Evolutionary conservation across 1,140 invertebrate species (phyloP).

Genomic region (Drosophila hydei): DNA sequence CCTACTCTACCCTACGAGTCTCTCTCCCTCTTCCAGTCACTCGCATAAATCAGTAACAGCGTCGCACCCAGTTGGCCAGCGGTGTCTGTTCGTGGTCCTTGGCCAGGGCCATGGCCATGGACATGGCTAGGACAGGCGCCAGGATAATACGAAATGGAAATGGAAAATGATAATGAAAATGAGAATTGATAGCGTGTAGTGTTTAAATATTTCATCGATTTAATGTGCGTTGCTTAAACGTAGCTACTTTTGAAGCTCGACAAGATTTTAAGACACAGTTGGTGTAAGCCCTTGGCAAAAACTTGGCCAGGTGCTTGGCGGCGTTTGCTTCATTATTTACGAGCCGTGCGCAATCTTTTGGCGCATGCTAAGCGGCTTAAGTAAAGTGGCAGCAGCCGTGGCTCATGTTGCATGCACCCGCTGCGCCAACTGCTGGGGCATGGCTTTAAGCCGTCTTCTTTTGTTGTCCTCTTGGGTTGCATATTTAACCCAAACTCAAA

Average conservation of each 20-base stretch:
- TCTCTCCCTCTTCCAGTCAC: not conserved
- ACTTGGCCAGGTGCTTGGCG: conserved; percentile 12
- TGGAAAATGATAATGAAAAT: conserved; percentile 52
- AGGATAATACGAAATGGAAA: conserved; percentile 54
- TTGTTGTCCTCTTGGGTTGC: conserved; percentile 34
- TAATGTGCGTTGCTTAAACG: conserved; percentile 31
- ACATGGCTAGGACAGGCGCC: conserved; percentile 42
- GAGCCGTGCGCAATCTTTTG: conserved; percentile 43
- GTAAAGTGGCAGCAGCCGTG: conserved; percentile 43
- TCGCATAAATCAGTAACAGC: conserved; percentile 42
- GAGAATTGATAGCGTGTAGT: conserved; percentile 68
- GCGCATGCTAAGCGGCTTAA: conserved; percentile 56
- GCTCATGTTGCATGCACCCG: conserved; percentile 31
- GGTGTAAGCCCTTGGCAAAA: not conserved
- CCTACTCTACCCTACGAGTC: not conserved
- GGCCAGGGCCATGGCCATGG: conserved; percentile 31
- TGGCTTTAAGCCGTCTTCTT: conserved; percentile 28
- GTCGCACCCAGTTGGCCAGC: conserved; percentile 42
- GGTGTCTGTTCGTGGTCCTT: conserved; percentile 15
- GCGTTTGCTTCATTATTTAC: conserved; percentile 50
- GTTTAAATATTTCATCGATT: conserved; percentile 79
- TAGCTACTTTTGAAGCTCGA: not conserved
- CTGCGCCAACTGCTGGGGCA: conserved; percentile 31
- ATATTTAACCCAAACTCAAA: conserved; percentile 38
- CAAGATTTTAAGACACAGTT: not conserved